Evolutionary conservation across 2,888 invertebrate species (phyloP).

Genomic region (Mactromeris polynyma): DNA sequence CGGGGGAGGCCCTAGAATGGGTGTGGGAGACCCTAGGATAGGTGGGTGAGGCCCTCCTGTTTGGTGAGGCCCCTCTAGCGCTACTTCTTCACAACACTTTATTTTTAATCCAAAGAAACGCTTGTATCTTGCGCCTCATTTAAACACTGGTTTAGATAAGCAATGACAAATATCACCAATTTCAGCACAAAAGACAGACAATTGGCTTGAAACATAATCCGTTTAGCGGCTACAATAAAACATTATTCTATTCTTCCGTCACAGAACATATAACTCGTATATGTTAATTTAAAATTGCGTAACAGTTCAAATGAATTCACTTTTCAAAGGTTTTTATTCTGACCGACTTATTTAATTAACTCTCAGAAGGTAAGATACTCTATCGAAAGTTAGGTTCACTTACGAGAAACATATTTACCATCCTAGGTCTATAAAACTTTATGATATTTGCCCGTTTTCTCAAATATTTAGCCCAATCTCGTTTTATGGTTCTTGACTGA

Average conservation of each 20-base stretch:
- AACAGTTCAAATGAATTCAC: neutral
- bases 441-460: conserved; percentile 58
- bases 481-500: conserved; percentile 21
- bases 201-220: neutral
- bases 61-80: too few species aligned
- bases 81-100: too few species aligned
- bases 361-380: neutral
- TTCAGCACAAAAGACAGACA: neutral
- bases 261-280: neutral
- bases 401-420: conserved; percentile 47
- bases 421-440: conserved; percentile 50
- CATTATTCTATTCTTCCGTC: neutral
- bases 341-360: conserved; percentile 31
- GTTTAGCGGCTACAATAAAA: neutral
- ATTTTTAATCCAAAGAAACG: too few species aligned
- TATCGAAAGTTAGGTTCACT: conserved; percentile 24
- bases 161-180: neutral
- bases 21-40: too few species aligned
- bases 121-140: too few species aligned
- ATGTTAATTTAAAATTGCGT: neutral
- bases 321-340: conserved; percentile 26
- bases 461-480: conserved; percentile 37
- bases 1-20: too few species aligned
- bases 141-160: neutral
- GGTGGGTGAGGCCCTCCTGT: too few species aligned